phyloP scores from a whole-genome alignment of 1,140 invertebrate genomes.

The Cydia pomonella region DNA sequence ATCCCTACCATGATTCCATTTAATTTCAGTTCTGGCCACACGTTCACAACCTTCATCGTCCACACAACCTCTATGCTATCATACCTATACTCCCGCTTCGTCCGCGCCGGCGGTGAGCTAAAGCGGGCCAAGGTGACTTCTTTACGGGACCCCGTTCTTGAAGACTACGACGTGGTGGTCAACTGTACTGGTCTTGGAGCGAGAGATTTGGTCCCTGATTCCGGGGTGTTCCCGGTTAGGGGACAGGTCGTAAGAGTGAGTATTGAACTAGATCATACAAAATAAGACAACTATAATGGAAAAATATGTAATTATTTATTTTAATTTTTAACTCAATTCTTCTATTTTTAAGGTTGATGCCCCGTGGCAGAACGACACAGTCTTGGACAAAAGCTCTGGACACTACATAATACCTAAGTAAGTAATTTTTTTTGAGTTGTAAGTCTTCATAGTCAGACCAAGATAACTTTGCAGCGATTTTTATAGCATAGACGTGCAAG shows the following conservation, averaged over 20 bases:
- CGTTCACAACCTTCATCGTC: constrained; percentile 82
- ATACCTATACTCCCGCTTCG: constrained; percentile 83
- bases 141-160: constrained; percentile 77
- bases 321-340: too few species aligned
- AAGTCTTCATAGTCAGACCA: too few species aligned
- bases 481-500: too few species aligned
- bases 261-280: not conserved
- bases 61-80: constrained; percentile 82
- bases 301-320: too few species aligned
- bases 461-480: too few species aligned
- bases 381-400: constrained; percentile 82
- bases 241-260: constrained; percentile 86
- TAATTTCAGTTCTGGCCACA: constrained; percentile 80
- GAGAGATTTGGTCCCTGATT: constrained; percentile 81
- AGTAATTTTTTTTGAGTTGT: constrained; percentile 41
- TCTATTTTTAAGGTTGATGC: constrained; percentile 79
- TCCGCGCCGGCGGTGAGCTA: constrained; percentile 80
- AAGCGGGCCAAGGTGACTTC: constrained; percentile 76
- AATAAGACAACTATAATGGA: too few species aligned
- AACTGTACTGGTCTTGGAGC: constrained; percentile 88
- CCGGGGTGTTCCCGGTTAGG: constrained; percentile 82
- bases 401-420: constrained; percentile 90
- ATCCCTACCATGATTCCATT: not conserved
- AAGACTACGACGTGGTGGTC: constrained; percentile 84
- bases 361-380: constrained; percentile 82